Percentiles rank a stretch among this genome's conserved stretches.
These are phyloP conservation scores for Odontomyia ornata DNA, from an alignment of 2,888 invertebrate species.

Conservation along the genomic window DNA sequence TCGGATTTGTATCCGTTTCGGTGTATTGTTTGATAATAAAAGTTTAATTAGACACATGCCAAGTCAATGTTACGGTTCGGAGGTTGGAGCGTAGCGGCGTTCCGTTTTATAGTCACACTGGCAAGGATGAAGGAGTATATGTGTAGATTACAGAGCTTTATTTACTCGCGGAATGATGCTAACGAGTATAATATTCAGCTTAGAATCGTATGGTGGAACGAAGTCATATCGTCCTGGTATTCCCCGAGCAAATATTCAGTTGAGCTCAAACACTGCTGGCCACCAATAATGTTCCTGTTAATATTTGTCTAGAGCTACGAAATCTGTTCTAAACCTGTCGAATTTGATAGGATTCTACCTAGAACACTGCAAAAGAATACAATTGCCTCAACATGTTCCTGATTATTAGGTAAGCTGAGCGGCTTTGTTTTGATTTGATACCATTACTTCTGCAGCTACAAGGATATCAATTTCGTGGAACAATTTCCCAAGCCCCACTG, in stretches of 20 bases:
- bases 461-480: too few species aligned
- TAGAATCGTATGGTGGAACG: slow-evolving; percentile 9
- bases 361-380: too few species aligned
- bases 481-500: too few species aligned
- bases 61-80: slow-evolving; percentile 25
- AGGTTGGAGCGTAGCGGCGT: not conserved
- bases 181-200: slow-evolving; percentile 8
- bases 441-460: too few species aligned
- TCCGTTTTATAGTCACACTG: slow-evolving; percentile 18
- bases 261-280: not conserved
- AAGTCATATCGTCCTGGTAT: not conserved
- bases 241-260: not conserved
- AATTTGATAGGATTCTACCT: too few species aligned
- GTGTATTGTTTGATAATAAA: slow-evolving; percentile 43
- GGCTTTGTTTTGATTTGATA: too few species aligned
- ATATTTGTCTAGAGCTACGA: too few species aligned
- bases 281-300: not conserved
- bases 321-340: too few species aligned
- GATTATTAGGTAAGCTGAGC: too few species aligned
- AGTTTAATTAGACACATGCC: slow-evolving; percentile 44
- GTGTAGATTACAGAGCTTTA: not conserved
- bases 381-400: too few species aligned
- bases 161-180: slow-evolving; percentile 30
- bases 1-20: slow-evolving; percentile 39
- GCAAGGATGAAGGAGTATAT: not conserved